Evolutionary conservation across 2,888 invertebrate genomes (phyloP), one percentile per base, ranked within the genome.

Genomic region (Torymus tubicola): DNA sequence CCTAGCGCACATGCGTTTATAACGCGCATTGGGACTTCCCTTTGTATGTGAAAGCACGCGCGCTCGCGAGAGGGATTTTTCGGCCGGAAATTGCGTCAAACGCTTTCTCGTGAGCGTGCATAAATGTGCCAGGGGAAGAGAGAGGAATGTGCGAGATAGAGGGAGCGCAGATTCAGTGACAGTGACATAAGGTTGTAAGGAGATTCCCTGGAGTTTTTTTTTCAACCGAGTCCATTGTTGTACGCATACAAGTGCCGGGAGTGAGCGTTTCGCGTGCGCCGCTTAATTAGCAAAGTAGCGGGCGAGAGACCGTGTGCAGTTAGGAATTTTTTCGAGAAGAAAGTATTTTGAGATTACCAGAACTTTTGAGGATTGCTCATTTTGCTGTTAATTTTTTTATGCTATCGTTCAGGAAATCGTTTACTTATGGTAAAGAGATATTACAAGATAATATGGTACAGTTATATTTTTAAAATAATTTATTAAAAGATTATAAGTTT

Each of bases 301-400:
- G n/a, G 85, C 97, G 31, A 31, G 31, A 4, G 31, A 4, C 31
- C 31, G 31, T 31, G 31, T 31, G 31, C 31, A 31, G 31, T 31
- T 31, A 31, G 3, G 31, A 31, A 31, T 31, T 31, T 24, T 31
- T 31, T 8, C 8, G 31, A 2, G 31, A 31, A 8, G 0, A 31
- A 31, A 8, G 3, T 5, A 5, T 31, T 31, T 31, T 8, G 8
- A 8, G 8, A 8, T 3, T 31, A 8, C 31, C 8, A 8, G 31
- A 31, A 8, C n/a, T 31, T 31, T 31, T 3, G 31, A 31, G 31
- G 31, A 2, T 5, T 31, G 31, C 2, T 31, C 31, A 31, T 31
- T 31, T 31, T 31, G 31, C 31, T 8, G 31, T 31, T 31, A 8
- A 31, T 31, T 31, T 31, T 31, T 31, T 31, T 31, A 3, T 31